Evolutionary conservation across 2,113 vertebrate species (phyloP).

Genomic region (Callithrix jacchus): DNA sequence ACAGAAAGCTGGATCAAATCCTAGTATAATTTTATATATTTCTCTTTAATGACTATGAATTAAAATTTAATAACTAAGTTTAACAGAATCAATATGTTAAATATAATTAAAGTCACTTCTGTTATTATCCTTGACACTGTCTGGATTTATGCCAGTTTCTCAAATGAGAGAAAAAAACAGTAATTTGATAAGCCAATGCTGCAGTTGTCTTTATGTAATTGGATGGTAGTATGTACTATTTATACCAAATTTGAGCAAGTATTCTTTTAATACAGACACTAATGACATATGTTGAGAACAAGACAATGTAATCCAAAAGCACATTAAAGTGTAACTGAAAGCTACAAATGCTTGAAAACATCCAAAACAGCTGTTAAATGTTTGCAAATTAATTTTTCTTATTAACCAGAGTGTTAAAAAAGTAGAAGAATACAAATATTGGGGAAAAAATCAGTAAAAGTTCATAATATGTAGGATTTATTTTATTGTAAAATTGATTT

Average conservation of each 20-base stretch:
- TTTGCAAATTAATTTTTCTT: conserved; percentile 69
- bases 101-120: conserved; percentile 76
- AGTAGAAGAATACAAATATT: conserved; percentile 17
- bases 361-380: conserved; percentile 62
- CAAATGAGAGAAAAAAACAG: conserved; percentile 45
- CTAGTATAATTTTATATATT: conserved; percentile 51
- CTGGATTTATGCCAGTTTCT: conserved; percentile 55
- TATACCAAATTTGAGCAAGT: conserved; percentile 73
- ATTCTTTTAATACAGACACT: conserved; percentile 73
- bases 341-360: conserved; percentile 63
- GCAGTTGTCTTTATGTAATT: conserved; percentile 59
- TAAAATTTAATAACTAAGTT: conserved; percentile 57
- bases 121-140: conserved; percentile 45
- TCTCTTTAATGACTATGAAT: conserved; percentile 52
- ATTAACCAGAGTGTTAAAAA: conserved; percentile 53
- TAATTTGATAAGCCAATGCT: conserved; percentile 75
- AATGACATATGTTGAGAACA: conserved; percentile 71
- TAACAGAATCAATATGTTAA: background rate
- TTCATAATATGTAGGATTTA: background rate
- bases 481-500: background rate
- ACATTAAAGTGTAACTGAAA: conserved; percentile 67
- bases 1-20: background rate
- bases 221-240: conserved; percentile 54
- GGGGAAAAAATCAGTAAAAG: background rate
- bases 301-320: conserved; percentile 73